Conservation (phyloP, 2,797 vertebrate species). For the Vultur gryphus region DNA sequence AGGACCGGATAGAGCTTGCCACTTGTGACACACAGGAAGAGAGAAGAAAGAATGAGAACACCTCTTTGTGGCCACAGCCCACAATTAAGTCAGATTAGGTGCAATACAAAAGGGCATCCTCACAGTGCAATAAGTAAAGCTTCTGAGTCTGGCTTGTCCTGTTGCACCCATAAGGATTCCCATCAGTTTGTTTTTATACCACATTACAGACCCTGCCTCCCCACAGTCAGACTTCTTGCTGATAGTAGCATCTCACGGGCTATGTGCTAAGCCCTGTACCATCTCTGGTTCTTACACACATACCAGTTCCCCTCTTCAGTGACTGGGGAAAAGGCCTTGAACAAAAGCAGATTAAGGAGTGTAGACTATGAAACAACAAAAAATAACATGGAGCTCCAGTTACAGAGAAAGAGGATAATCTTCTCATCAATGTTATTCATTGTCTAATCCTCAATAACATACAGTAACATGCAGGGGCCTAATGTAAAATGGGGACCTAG, state of each 20-base stretch:
- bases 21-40: background rate
- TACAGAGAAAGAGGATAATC: background rate
- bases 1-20: background rate
- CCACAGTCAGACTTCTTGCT: background rate
- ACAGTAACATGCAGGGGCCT: background rate
- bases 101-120: background rate
- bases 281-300: fast-evolving
- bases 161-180: background rate
- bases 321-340: background rate
- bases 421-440: background rate
- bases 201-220: background rate
- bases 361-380: background rate
- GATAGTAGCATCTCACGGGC: background rate
- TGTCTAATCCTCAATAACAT: background rate
- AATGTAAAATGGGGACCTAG: background rate
- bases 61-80: background rate
- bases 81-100: background rate
- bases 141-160: background rate
- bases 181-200: background rate
- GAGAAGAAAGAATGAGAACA: background rate
- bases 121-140: background rate
- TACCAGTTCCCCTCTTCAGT: background rate
- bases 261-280: background rate
- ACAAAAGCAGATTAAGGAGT: background rate
- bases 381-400: background rate